A percentile compares a stretch with the other conserved stretches of the same genome.
Evolutionary conservation across 2,888 invertebrate species (phyloP).

Genomic region (Boloria euphrosyne): DNA sequence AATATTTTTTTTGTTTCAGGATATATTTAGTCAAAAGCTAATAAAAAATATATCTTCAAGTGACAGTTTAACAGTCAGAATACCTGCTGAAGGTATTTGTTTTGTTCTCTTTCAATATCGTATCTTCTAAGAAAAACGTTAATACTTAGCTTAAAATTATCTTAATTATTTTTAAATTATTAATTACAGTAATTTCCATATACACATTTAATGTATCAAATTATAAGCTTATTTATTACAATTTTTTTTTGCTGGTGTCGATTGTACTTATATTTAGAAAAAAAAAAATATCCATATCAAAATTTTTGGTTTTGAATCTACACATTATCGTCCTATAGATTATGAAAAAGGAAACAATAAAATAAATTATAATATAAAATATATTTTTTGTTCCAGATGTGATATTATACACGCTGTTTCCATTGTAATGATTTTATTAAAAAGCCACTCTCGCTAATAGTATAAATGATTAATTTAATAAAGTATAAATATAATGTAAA

Average conservation of each 20-base stretch:
- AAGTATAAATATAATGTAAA: too few relatives aligned
- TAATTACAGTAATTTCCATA: too few relatives aligned
- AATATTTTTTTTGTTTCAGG: conserved; percentile 50
- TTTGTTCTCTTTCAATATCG: not conserved
- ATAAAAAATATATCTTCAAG: conserved; percentile 43
- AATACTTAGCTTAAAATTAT: too few relatives aligned
- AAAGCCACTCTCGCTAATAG: not conserved
- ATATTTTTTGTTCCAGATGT: conserved; percentile 43
- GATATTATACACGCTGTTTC: conserved; percentile 43
- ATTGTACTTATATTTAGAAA: too few relatives aligned
- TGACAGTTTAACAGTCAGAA: conserved; percentile 35
- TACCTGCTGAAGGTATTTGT: conserved; percentile 45
- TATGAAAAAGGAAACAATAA: too few relatives aligned
- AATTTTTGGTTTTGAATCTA: too few relatives aligned
- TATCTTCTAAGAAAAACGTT: too few relatives aligned
- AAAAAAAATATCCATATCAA: too few relatives aligned
- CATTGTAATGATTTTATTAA: conserved; percentile 34
- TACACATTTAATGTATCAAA: too few relatives aligned
- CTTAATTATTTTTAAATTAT: conserved; percentile 1
- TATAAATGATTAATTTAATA: not conserved
- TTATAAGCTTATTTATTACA: too few relatives aligned
- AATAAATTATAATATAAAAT: not conserved
- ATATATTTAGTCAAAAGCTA: conserved; percentile 53
- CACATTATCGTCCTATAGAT: too few relatives aligned
- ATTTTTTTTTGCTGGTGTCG: too few relatives aligned